phyloP scores from a whole-genome alignment of 2,113 vertebrate genomes.

The Zosterops japonicus region DNA sequence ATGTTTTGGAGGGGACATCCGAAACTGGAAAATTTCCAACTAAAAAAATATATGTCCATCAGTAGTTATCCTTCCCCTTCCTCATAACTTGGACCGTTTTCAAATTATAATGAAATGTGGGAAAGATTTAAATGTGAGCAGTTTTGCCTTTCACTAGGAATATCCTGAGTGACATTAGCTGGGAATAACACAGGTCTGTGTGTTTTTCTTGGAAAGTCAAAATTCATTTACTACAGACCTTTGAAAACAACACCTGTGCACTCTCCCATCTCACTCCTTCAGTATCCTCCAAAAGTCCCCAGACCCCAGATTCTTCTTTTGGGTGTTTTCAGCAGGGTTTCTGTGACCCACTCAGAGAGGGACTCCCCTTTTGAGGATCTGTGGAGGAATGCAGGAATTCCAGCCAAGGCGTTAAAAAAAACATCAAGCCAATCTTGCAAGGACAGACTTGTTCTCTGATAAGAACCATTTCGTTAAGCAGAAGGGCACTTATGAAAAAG shows the following conservation, averaged over 20 bases:
- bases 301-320: neutral
- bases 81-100: neutral
- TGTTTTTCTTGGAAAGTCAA: slow-evolving; percentile 1
- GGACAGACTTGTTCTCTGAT: neutral
- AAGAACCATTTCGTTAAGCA: neutral
- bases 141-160: neutral
- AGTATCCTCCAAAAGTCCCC: neutral
- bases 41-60: neutral
- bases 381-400: neutral
- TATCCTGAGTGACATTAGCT: neutral
- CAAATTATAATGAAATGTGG: neutral
- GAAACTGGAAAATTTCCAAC: neutral
- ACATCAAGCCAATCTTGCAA: neutral
- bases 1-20: neutral
- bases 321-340: neutral
- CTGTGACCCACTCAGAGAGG: neutral
- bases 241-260: neutral
- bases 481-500: neutral
- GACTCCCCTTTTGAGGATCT: neutral
- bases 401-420: neutral
- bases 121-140: neutral
- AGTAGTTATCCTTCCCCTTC: neutral
- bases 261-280: neutral
- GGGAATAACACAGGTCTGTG: neutral
- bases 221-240: neutral